These are phyloP conservation scores for Spisula solida DNA, from an alignment of 2,888 invertebrate genomes.

Conservation along the genomic window DNA sequence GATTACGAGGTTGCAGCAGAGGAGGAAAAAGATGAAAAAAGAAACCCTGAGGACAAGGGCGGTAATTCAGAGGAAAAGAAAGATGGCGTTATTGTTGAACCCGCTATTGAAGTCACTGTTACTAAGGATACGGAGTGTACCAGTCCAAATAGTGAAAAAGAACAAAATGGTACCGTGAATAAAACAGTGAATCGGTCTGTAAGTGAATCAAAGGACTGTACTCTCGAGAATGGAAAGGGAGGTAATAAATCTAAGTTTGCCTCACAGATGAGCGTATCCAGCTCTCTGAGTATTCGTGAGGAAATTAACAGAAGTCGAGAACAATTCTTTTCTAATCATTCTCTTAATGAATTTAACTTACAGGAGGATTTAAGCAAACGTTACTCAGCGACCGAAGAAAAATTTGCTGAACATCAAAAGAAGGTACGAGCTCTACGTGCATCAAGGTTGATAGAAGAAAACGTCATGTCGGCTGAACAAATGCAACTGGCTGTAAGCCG, in stretches of 20 bases:
- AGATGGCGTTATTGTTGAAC: constrained; percentile 35
- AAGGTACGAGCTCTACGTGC: constrained; percentile 37
- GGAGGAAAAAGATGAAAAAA: constrained; percentile 38
- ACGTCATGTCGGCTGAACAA: constrained; percentile 87
- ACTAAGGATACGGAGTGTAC: constrained; percentile 51
- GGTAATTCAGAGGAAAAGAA: constrained; percentile 24
- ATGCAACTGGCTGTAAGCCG: constrained; percentile 92
- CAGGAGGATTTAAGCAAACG: constrained; percentile 51
- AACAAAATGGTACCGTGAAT: constrained; percentile 23
- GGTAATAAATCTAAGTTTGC: constrained; percentile 39
- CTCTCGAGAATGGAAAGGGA: constrained; percentile 42
- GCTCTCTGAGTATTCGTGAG: constrained; percentile 55
- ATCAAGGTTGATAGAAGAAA: constrained; percentile 45
- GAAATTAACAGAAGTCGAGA: constrained; percentile 62
- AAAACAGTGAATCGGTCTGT: constrained; percentile 18
- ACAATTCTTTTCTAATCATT: constrained; percentile 60
- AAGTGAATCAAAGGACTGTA: constrained; percentile 28
- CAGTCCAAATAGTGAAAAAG: constrained; percentile 29
- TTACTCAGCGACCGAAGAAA: constrained; percentile 55
- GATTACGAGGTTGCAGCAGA: constrained; percentile 53
- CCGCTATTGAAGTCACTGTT: constrained; percentile 51
- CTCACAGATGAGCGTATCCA: constrained; percentile 59
- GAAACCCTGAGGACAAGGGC: constrained; percentile 21
- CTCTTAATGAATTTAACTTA: constrained; percentile 54
- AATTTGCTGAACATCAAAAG: constrained; percentile 56